Conservation (phyloP, 2,888 invertebrate species). For the Polyploca ridens region DNA sequence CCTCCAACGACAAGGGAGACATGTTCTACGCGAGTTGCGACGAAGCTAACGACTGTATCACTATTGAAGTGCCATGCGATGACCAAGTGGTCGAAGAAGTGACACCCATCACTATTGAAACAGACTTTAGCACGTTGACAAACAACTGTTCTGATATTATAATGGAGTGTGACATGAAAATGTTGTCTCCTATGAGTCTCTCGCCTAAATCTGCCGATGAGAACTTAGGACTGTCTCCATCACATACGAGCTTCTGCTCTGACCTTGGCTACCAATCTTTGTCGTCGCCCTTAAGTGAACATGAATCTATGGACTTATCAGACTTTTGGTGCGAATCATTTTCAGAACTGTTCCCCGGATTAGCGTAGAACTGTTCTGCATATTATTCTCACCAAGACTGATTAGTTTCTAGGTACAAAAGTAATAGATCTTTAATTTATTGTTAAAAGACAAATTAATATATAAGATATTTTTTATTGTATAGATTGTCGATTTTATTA, state of each 20-base stretch:
- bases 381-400: slow-evolving; percentile 75
- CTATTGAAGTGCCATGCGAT: slow-evolving; percentile 88
- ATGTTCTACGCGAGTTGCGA: slow-evolving; percentile 89
- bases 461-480: slow-evolving; percentile 32
- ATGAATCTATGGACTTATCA: slow-evolving; percentile 78
- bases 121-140: slow-evolving; percentile 58
- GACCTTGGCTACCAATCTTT: slow-evolving; percentile 80
- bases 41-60: slow-evolving; percentile 89
- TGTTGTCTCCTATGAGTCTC: slow-evolving; percentile 75
- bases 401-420: slow-evolving; percentile 63
- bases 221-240: slow-evolving; percentile 70
- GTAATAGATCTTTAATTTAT: slow-evolving; percentile 47
- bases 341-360: slow-evolving; percentile 90
- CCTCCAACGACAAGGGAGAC: slow-evolving; percentile 78
- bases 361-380: slow-evolving; percentile 81
- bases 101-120: slow-evolving; percentile 54
- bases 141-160: slow-evolving; percentile 57
- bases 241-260: slow-evolving; percentile 72
- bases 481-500: slow-evolving; percentile 12
- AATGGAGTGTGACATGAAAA: slow-evolving; percentile 71
- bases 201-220: slow-evolving; percentile 67
- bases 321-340: slow-evolving; percentile 91
- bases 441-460: slow-evolving; percentile 55
- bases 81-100: slow-evolving; percentile 75
- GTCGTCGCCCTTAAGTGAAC: slow-evolving; percentile 77